A percentile compares a stretch with the other conserved stretches of the same genome.
Evolutionary conservation across 2,888 invertebrate genomes (phyloP).

Genomic region (Orthosia gracilis): DNA sequence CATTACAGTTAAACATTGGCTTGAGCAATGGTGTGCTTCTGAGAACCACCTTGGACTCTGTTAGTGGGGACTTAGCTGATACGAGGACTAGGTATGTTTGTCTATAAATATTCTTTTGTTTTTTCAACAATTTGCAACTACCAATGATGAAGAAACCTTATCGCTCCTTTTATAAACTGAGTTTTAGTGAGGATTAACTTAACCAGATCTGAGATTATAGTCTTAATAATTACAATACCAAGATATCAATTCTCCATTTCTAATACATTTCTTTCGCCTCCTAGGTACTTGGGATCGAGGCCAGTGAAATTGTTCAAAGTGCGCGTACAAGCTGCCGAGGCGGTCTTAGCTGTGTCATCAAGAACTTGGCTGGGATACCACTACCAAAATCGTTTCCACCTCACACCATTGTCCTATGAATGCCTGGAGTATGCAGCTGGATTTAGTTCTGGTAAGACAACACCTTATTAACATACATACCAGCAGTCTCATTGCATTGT

Average conservation of each 20-base stretch:
- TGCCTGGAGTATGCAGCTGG: conserved; percentile 99
- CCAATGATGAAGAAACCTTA: conserved; percentile 84
- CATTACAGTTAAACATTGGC: conserved; percentile 98
- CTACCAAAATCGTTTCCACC: conserved; percentile 98
- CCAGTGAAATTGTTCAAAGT: conserved; percentile 99
- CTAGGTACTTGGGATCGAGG: conserved; percentile 96
- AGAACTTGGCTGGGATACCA: conserved; percentile 99
- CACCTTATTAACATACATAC: background rate
- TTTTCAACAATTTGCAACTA: conserved; percentile 17
- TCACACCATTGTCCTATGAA: conserved; percentile 99
- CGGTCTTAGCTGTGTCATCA: conserved; percentile 99
- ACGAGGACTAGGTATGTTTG: conserved; percentile 95
- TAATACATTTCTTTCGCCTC: background rate
- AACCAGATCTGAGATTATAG: conserved; percentile 87
- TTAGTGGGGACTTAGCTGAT: conserved; percentile 99
- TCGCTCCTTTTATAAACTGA: conserved; percentile 93
- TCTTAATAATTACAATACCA: background rate
- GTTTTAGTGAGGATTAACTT: conserved; percentile 89
- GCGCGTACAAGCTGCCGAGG: conserved; percentile 98
- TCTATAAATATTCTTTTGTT: background rate
- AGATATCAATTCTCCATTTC: background rate
- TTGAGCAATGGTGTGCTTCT: conserved; percentile 98
- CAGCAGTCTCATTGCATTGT: background rate
- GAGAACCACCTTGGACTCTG: conserved; percentile 98
- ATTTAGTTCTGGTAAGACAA: conserved; percentile 93